Evolutionary conservation across 2,113 vertebrate genomes (phyloP).

Genomic region (Myotis yumanensis): DNA sequence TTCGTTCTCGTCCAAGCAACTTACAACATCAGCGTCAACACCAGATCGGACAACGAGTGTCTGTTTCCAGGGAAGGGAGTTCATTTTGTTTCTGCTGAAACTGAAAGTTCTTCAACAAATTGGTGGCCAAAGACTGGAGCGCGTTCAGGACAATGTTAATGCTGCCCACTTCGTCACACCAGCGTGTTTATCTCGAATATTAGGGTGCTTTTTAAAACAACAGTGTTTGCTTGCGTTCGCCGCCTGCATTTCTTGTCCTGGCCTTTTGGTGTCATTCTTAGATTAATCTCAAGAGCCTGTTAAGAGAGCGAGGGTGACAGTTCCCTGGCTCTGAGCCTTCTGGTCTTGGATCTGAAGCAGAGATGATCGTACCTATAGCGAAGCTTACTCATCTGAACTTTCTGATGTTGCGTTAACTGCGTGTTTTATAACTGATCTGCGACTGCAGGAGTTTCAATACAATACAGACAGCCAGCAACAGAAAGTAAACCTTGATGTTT

Average conservation of each 20-base stretch:
- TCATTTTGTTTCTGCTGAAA: conserved; percentile 30
- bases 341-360: not conserved
- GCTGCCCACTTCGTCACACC: not conserved
- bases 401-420: not conserved
- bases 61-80: not conserved
- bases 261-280: conserved; percentile 87
- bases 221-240: not conserved
- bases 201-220: not conserved
- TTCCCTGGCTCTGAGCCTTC: not conserved
- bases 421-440: not conserved
- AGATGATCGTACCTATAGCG: not conserved
- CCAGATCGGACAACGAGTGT: not conserved
- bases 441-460: not conserved
- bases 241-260: conserved; percentile 83
- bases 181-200: not conserved
- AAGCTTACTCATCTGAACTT: not conserved
- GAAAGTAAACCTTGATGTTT: not conserved
- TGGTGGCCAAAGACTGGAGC: not conserved
- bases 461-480: not conserved
- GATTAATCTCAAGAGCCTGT: conserved; percentile 75
- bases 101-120: not conserved
- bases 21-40: not conserved
- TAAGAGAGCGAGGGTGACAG: not conserved
- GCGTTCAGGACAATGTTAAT: not conserved
- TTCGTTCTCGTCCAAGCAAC: not conserved